phyloP scores from a whole-genome alignment of 2,888 invertebrate species.

The Acleris holmiana region DNA sequence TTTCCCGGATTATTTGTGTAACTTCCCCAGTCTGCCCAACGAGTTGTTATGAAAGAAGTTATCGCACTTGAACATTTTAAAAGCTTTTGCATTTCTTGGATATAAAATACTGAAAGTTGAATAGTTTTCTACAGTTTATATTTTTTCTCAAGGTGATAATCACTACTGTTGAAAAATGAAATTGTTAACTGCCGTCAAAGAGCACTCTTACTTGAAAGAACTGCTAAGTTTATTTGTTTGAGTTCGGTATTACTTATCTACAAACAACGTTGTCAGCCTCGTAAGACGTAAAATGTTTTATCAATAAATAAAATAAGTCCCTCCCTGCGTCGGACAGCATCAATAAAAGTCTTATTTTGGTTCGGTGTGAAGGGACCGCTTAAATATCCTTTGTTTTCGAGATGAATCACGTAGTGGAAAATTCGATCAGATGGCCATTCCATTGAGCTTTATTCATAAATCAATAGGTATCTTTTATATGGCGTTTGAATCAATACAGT shows the following conservation, averaged over 20 bases:
- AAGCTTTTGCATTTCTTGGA: constrained; percentile 58
- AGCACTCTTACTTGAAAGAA: background rate
- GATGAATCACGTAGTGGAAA: constrained; percentile 61
- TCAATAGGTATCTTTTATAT: constrained; percentile 19
- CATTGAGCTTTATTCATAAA: constrained; percentile 43
- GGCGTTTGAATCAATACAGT: too few relatives aligned
- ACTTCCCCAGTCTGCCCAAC: constrained; percentile 58
- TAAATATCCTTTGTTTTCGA: constrained; percentile 56
- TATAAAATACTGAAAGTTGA: constrained; percentile 45
- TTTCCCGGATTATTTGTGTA: constrained; percentile 64
- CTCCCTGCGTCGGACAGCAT: constrained; percentile 34
- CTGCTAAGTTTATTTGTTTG: background rate
- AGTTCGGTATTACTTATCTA: constrained; percentile 1
- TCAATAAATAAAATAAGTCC: constrained; percentile 34
- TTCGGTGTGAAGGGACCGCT: constrained; percentile 41
- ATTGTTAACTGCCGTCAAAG: constrained; percentile 3
- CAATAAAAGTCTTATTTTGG: constrained; percentile 40
- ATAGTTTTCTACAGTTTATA: constrained; percentile 37
- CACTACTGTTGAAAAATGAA: background rate
- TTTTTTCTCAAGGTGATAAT: constrained; percentile 30
- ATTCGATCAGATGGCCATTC: constrained; percentile 44
- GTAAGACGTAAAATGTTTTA: constrained; percentile 29
- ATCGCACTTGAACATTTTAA: constrained; percentile 59
- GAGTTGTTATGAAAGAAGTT: constrained; percentile 63
- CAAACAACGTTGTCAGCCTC: background rate